Evolutionary conservation across 2,797 vertebrate genomes (phyloP), one percentile per base, ranked within the genome.

Genomic region (Emys orbicularis): DNA sequence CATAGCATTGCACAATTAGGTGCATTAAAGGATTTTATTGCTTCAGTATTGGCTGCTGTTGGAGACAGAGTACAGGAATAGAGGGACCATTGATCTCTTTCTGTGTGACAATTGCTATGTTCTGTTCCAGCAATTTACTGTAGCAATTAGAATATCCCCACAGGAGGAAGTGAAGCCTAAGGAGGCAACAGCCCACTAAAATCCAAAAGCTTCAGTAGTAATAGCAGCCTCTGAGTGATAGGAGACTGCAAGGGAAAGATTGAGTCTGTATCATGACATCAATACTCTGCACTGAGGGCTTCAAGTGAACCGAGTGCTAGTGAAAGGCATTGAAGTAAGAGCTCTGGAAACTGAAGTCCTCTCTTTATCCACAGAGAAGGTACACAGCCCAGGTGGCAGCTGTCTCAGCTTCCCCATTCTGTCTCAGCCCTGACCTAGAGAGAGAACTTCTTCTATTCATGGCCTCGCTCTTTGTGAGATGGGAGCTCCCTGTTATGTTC

Each of bases 1-100:
- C 90, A 86, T n/a, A 25, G 56, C 53, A 41, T 29, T 89, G 37
- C 65, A 83, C 79, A 15, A 86, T 89, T 25, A 89, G 23, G 82
- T 1, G 2, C 81, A 29, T 89, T 90, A 84, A 94, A 86, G 74
- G 80, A 50, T 68, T 90, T 87, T 76, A 53, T 3, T 3, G 72
- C 86, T 88, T 84, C 1, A 0, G 74, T 81, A 77, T 87, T 50
- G 61, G 49, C 83, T 92, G 83, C 82, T 82, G 18, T 31, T 76
- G 37, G 49, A 89, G 82, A 88, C 23, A 77, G 83, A 72, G 68
- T 41, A 72, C n/a, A 41, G n/a, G 11, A 37, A 81, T 54, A 74
- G 87, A 92, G 68, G 61, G 57, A 85, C 5, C 81, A 23, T 80
- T 90, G 90, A 57, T 95, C 61, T 89, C 77, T 74, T 90, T 91